Base-by-base conservation (phyloP, 1,140 invertebrate species). In the Drepana arcuata region DNA sequence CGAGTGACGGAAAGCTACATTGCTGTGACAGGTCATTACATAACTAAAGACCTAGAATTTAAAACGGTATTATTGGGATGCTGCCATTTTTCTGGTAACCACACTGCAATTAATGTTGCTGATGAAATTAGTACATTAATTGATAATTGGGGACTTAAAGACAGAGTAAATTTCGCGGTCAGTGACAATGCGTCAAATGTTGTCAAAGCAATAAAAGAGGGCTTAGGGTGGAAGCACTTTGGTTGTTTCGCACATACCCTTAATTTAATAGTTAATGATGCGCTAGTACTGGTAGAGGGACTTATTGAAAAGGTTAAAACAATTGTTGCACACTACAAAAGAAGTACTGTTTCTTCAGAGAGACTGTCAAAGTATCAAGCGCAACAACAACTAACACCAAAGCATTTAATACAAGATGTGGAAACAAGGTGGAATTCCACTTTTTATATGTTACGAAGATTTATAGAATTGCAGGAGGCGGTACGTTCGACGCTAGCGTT, bases 181-280 rank as follows among this genome's bases (percentile, higher is more conserved):
- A n/a, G n/a, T 1, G 45, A 71, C 39, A 68, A 68, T 50, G 63
- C 55, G 2, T 21, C 49, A 6, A 68, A 63, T 45, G 47, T 71
- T 13, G 16, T 26, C 2, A 62, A 46, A 16, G 62, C 51, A 23
- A 37, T 67, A 5, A 47, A 57, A 27, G 35, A 52, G 9, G 18
- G 41, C 7, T 16, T 46, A 11, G 25, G 28, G 1, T 56, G 26
- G 37, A 63, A 57, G 13, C 41, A 58, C 50, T 57, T 59, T 34
- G 55, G 56, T 1, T 68, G 59, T 31, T 59, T 37, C 16, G 62
- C 51, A 3, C 62, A 64, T 26, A 57, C 45, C 0, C 18, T 64
- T 1, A 72, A 67, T 48, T 47, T 64, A 28, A 34, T 61, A 13
- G 47, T 55, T 0, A 23, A 51, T n/a, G 24, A 58, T 13, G 53